These are phyloP conservation scores for Pelagia noctiluca DNA, from an alignment of 30 jellyfish, hydroid and myxozoan species.

Conservation along the genomic window DNA sequence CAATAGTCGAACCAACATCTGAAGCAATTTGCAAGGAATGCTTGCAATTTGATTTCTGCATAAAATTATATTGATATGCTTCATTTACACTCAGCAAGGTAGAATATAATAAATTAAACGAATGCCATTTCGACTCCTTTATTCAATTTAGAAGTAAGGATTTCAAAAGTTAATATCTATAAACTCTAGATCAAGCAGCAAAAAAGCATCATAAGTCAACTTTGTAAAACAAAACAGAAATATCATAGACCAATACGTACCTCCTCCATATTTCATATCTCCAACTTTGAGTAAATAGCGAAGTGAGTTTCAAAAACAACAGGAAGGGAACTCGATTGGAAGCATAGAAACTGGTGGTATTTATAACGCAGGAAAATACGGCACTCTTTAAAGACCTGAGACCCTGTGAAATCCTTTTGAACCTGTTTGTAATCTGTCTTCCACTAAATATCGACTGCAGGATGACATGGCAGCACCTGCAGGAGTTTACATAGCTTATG, in stretches of 20 bases:
- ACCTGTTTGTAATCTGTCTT: conserved; percentile 33
- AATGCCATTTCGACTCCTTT: no score
- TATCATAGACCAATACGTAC: conserved; percentile 32
- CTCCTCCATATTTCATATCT: conserved; percentile 56
- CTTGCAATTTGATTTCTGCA: no score
- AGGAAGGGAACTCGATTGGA: not conserved
- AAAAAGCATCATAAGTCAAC: no score
- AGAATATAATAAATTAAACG: no score
- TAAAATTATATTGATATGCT: no score
- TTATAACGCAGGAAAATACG: not conserved
- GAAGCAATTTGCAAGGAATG: no score
- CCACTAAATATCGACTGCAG: conserved; percentile 60
- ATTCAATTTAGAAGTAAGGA: no score
- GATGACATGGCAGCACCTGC: conserved; percentile 72
- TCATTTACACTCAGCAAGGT: no score
- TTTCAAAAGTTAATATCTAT: no score
- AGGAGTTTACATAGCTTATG: conserved; percentile 67
- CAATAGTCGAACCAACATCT: no score
- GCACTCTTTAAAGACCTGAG: not conserved
- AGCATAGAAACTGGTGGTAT: not conserved
- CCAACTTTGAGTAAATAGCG: not conserved
- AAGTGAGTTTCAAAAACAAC: not conserved
- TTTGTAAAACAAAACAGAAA: no score
- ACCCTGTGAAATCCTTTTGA: conserved; percentile 11
- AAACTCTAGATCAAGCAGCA: no score